Evolutionary conservation across 92 coral and sea anemone species (phyloP).

Genomic region (Phenganax subtilis): DNA sequence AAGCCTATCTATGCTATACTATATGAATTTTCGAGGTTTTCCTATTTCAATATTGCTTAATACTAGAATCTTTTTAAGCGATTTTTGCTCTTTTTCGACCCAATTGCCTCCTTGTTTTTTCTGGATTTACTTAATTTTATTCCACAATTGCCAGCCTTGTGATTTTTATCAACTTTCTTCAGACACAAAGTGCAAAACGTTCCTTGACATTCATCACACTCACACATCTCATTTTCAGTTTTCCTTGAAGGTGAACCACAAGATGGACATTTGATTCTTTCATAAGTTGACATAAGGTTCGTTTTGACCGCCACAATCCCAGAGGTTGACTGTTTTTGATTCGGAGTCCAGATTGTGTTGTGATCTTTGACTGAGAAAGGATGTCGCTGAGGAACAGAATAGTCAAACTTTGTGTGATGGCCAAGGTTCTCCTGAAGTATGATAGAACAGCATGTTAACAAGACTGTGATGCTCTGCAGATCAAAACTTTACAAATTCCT

Average conservation of each 20-base stretch:
- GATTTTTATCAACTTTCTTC: slow-evolving; percentile 18
- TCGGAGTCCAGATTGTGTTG: slow-evolving; percentile 32
- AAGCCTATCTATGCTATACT: slow-evolving; percentile 16
- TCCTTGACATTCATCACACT: slow-evolving; percentile 29
- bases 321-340: not conserved
- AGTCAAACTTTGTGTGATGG: slow-evolving; percentile 17
- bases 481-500: not conserved
- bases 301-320: slow-evolving; percentile 20
- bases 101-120: slow-evolving; percentile 20
- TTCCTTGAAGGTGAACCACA: slow-evolving; percentile 34
- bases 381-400: not conserved
- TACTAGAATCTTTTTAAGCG: slow-evolving; percentile 26
- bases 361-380: slow-evolving; percentile 17
- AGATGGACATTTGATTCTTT: slow-evolving; percentile 26
- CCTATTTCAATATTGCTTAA: not conserved
- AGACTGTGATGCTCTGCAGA: not conserved
- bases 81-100: slow-evolving; percentile 31
- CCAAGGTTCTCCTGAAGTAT: slow-evolving; percentile 24
- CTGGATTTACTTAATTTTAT: not conserved
- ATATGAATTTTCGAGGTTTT: not conserved
- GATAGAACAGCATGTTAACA: not conserved
- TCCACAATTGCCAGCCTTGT: slow-evolving; percentile 15
- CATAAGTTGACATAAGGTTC: slow-evolving; percentile 14
- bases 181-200: slow-evolving; percentile 20
- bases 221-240: slow-evolving; percentile 11